Percentiles rank a stretch among this genome's conserved stretches.
These are phyloP conservation scores for Neosilurus hyrtlii DNA, from an alignment of 2,797 vertebrate species.

Conservation along the genomic window DNA sequence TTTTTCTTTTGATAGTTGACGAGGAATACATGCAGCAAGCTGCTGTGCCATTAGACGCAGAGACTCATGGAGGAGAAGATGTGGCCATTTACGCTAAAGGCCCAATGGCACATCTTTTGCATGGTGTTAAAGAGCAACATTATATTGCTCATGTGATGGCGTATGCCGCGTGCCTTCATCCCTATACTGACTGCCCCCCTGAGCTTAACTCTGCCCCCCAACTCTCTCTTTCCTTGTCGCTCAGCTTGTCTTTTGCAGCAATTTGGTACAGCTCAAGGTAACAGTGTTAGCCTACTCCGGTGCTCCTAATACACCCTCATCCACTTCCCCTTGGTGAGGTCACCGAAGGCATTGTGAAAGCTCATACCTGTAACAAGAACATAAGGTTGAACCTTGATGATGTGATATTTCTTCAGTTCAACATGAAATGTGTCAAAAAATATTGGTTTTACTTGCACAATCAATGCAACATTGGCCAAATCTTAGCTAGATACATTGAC, in stretches of 20 bases:
- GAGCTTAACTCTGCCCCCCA: conserved; percentile 44
- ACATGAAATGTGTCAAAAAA: conserved; percentile 3
- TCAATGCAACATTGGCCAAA: not conserved
- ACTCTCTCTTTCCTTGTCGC: conserved; percentile 38
- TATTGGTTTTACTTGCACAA: not conserved
- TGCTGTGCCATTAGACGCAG: conserved; percentile 76
- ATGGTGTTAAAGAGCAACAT: conserved; percentile 81
- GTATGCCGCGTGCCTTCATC: conserved; percentile 78
- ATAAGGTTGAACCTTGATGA: not conserved
- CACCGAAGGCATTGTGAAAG: not conserved
- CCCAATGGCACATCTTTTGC: conserved; percentile 82
- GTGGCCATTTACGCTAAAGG: conserved; percentile 83
- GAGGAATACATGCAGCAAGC: conserved; percentile 82
- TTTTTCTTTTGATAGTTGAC: conserved; percentile 63
- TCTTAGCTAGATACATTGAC: not conserved
- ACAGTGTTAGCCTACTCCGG: conserved; percentile 42
- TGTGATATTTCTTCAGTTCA: not conserved
- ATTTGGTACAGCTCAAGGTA: conserved; percentile 69
- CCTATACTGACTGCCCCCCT: conserved; percentile 73
- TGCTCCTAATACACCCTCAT: not conserved
- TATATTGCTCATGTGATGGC: conserved; percentile 83
- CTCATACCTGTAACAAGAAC: not conserved
- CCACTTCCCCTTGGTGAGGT: not conserved
- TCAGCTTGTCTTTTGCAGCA: conserved; percentile 58
- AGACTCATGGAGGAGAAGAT: conserved; percentile 82